Base-by-base conservation (phyloP, 1,140 invertebrate species). In the Mercenaria mercenaria region DNA sequence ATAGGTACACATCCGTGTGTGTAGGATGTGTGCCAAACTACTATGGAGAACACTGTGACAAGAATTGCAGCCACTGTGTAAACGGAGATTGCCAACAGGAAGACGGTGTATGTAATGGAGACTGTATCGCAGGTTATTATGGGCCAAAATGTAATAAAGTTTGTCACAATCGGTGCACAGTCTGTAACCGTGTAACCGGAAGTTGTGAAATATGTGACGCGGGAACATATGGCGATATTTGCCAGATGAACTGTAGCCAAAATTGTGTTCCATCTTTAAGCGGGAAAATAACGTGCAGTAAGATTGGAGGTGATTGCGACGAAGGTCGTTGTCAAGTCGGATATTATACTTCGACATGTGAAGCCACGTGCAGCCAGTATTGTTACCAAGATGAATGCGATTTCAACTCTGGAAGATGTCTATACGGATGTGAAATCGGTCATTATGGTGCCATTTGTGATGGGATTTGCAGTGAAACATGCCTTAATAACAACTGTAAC, bases 401-500 rank as follows among this genome's bases (percentile, higher is more conserved):
- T 18, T 39, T 83, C 50, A 20, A 47, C 23, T 41, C 52, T 23
- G 88, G 88, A 32, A 74, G 74, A 18, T 89, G 88, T 43, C 29
- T 32, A 3, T n/a, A 56, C 32, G 88, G 80, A 3, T 89, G 88
- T 41, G 82, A 72, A 15, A 83, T 67, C 41, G 88, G 88, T 15
- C 69, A 39, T n/a, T 89, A 74, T 77, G 88, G 88, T 41, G n/a
- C 29, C 0, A 43, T n/a, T 15, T 89, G 88, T 64, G 34, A 59
- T 23, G 67, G 52, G 1, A 23, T 23, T 2, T 89, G 88, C 59
- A 84, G 88, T 34, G 52, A 52, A 11, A 77, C 43, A 23, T 89
- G 88, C 37, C 32, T 83, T 0, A 84, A 89, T 29, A 59, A 47
- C 23, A 89, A 89, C 39, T 89, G 88, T 47, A 47, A 56, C 18